Evolutionary conservation across 1,140 invertebrate species (phyloP), one percentile per base, ranked within the genome.

Genomic region (Scaptomyza montana): DNA sequence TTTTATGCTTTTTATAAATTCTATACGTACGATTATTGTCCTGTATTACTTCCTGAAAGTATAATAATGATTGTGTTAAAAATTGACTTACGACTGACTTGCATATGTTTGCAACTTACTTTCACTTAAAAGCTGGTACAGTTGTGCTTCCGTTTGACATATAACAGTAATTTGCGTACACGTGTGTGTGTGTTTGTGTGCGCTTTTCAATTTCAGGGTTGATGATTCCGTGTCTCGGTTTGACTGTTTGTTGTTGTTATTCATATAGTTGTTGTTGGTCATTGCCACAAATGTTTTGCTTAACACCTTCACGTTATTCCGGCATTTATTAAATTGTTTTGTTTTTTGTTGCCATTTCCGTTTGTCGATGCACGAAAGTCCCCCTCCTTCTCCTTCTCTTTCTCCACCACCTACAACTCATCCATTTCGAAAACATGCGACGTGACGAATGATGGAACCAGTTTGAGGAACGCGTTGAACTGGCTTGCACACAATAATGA

Each of bases 281-380:
- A 65, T 76, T 67, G 70, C 74, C 63, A 63, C 60, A 78, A 79
- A 82, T 87, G 82, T 89, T 87, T 87, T 87, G 82, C 74, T 87
- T 89, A 89, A 87, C 82, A 87, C 82, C 82, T 87, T 87, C 84
- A 89, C 82, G 84, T 89, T 82, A 87, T 89, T 87, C 82, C 82
- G 82, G 82, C 84, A 87, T 87, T 87, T 87, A 87, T 87, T 87
- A 87, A 87, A 89, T 89, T 82, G 82, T 84, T 78, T 86, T 79
- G 82, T 89, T 82, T 76, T 87, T 87, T 87, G 82, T 87, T 89
- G 78, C 82, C 84, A 81, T 87, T 87, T 87, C 82, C 82, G 79
- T 56, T 56, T 75, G 45, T 57, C 76, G 75, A 66, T 87, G 84
- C 84, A 89, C 82, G 82, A 89, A 60, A 81, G 57, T 1, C 62